phyloP scores from a whole-genome alignment of 2,113 vertebrate genomes.

The Hypocryptadius cinnamomeus region DNA sequence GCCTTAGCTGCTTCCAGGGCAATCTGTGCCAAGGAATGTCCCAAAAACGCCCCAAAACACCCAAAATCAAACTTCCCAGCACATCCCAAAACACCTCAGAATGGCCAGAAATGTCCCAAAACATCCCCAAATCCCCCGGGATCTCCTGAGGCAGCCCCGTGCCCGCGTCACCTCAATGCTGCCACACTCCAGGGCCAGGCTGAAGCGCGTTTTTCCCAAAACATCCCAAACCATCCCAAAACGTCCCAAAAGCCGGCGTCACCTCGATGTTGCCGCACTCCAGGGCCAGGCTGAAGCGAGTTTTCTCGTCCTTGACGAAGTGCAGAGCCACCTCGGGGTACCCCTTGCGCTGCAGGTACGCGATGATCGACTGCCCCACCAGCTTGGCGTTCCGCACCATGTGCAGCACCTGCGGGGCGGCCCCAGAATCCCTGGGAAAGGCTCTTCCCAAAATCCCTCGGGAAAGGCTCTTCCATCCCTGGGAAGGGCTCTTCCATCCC shows the following conservation, averaged over 20 bases:
- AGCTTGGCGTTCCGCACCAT: constrained; percentile 96
- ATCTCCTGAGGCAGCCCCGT: too few relatives aligned
- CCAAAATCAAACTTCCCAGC: background rate
- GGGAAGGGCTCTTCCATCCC: background rate
- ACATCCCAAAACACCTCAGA: too few relatives aligned
- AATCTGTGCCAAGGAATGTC: background rate
- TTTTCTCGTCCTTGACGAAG: constrained; percentile 97
- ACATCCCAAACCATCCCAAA: too few relatives aligned
- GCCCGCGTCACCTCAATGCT: too few relatives aligned
- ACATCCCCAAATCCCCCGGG: background rate
- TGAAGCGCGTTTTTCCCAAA: too few relatives aligned
- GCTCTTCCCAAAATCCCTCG: background rate
- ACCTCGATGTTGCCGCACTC: constrained; percentile 94
- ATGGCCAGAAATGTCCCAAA: background rate
- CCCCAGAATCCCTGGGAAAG: too few relatives aligned
- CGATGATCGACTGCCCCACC: constrained; percentile 97
- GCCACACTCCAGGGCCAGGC: too few relatives aligned
- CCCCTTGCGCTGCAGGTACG: constrained; percentile 96
- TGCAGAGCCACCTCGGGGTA: constrained; percentile 96
- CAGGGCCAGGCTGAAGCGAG: constrained; percentile 90
- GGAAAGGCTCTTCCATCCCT: background rate
- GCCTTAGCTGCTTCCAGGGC: constrained; percentile 73
- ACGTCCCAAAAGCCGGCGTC: background rate
- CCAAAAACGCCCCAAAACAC: background rate
- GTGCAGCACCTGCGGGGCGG: constrained; percentile 82